A percentile compares a stretch with the other conserved stretches of the same genome.
These are phyloP conservation scores for Aplodontia rufa DNA, from an alignment of 2,113 vertebrate genomes.

Conservation along the genomic window DNA sequence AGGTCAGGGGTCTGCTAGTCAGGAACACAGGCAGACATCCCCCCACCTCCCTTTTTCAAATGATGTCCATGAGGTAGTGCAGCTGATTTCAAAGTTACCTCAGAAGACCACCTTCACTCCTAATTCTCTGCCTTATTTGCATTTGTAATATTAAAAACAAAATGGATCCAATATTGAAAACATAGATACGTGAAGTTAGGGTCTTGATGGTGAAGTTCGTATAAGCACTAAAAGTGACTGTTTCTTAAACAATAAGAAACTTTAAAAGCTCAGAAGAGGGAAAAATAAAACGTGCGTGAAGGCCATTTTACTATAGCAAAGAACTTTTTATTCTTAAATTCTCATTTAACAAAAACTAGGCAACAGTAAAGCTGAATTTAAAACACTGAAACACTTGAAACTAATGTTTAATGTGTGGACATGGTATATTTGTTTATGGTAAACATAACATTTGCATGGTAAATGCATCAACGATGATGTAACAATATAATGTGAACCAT, in stretches of 20 bases:
- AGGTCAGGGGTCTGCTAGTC: not conserved
- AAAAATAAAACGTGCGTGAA: not conserved
- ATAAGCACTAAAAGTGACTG: not conserved
- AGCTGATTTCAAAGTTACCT: not conserved
- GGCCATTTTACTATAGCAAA: not conserved
- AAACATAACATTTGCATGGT: not conserved
- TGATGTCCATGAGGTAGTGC: not conserved
- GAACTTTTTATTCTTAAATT: not conserved
- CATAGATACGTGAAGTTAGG: not conserved
- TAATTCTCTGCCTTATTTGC: not conserved
- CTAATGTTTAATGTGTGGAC: not conserved
- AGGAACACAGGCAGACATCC: too few species aligned
- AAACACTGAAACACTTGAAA: not conserved
- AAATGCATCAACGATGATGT: not conserved
- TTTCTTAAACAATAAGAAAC: slow-evolving; percentile 38
- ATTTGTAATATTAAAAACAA: not conserved
- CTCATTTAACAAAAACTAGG: not conserved
- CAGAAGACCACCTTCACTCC: not conserved
- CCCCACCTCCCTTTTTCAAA: not conserved
- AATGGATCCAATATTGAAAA: not conserved
- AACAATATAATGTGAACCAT: not conserved
- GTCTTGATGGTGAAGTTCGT: not conserved
- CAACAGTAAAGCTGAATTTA: slow-evolving; percentile 8
- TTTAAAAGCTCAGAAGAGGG: not conserved
- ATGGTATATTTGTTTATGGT: not conserved